Evolutionary conservation across 2,888 invertebrate genomes (phyloP).

Genomic region (Plebejus melissa): DNA sequence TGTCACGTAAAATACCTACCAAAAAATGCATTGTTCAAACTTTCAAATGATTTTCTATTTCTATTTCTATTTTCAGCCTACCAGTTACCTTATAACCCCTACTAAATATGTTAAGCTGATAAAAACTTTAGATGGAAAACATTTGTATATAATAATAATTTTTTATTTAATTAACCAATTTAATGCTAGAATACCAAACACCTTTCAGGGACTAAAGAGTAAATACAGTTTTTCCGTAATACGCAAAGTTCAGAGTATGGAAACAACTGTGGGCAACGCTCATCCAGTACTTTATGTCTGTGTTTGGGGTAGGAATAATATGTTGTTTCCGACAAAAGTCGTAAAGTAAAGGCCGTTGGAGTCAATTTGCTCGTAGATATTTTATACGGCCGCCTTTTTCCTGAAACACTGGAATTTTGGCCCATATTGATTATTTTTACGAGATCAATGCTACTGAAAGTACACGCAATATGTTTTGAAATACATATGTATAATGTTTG

Average conservation of each 20-base stretch:
- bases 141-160: too few species aligned
- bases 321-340: constrained; percentile 55
- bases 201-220: background rate
- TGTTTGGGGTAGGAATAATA: constrained; percentile 48
- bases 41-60: too few species aligned
- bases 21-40: too few species aligned
- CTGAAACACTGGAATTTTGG: constrained; percentile 14
- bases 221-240: too few species aligned
- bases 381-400: constrained; percentile 36
- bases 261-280: background rate
- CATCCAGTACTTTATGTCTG: background rate
- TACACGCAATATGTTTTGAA: background rate
- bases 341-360: constrained; percentile 56
- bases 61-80: too few species aligned
- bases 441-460: background rate
- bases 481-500: background rate
- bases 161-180: background rate
- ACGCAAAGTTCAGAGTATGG: background rate
- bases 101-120: too few species aligned
- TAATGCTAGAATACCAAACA: background rate
- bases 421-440: background rate
- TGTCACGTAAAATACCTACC: too few species aligned
- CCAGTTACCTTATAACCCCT: too few species aligned
- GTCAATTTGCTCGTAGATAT: constrained; percentile 43
- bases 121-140: too few species aligned